Evolutionary conservation across 1,140 invertebrate species (phyloP), one percentile per base, ranked within the genome.

Genomic region (Ectropis grisescens): DNA sequence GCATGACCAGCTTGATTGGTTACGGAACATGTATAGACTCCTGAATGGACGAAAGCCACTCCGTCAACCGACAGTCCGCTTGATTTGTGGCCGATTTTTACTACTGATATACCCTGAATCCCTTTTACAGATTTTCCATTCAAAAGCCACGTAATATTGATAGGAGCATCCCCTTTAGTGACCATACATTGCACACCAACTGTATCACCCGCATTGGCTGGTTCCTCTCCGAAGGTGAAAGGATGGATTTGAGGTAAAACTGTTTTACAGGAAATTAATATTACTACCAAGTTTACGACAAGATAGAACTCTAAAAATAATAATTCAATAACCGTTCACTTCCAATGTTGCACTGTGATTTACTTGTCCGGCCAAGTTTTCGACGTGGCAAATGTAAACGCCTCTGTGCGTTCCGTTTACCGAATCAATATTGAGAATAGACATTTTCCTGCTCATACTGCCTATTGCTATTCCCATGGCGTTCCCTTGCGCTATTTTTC

Each of bases 121-220:
- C 66, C 52, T 15, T 66, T 65, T 11, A 87, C 69, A 9, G 82
- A 51, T 35, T 81, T 78, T 42, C 76, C 82, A 50, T 89, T 86
- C 40, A 87, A 76, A 26, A 78, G 74, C 90, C 91, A 92, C 4
- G 83, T 84, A 23, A 93, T 91, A 43, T 86, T 86, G 24, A 94
- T 83, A 1, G 92, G 91, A 38, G 87, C 82, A 58, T 93, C 91
- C 2, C 92, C 92, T 58, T 91, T 91, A 34, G 87, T 85, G 25
- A 91, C 87, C 38, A 86, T 87, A 65, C 91, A 92, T 26, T 86
- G 83, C 33, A 85, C 75, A 22, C 84, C 84, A 22, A 84, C 84
- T 28, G 83, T 84, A 19, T 87, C 86, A 11, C 86, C 86, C 23
- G 84, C 79, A 57, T 87, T 87, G 28, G 85, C 78, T 41, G 86